Conservation (phyloP, 2,797 vertebrate genomes). For the Mormyrops attenuatus region DNA sequence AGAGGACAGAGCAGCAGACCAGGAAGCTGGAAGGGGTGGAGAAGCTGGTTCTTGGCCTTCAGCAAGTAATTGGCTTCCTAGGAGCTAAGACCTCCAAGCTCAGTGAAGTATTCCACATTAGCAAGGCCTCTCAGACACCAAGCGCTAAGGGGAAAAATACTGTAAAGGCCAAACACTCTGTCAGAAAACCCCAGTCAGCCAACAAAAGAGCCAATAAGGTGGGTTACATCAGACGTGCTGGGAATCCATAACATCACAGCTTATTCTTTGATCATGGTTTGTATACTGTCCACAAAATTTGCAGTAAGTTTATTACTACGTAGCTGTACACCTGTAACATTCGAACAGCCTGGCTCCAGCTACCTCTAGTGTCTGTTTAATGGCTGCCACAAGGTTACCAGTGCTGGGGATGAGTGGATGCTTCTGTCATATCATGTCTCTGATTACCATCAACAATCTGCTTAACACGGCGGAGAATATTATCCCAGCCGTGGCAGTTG, state of each 20-base stretch:
- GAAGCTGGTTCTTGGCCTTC: conserved; percentile 63
- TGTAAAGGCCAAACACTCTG: conserved; percentile 31
- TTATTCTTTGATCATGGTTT: not conserved
- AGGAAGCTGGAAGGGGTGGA: conserved; percentile 71
- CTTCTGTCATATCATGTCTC: not conserved
- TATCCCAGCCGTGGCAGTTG: not conserved
- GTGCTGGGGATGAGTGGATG: not conserved
- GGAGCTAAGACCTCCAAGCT: conserved; percentile 66
- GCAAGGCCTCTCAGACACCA: conserved; percentile 35
- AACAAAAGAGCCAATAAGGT: conserved; percentile 50
- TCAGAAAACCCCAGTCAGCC: conserved; percentile 43
- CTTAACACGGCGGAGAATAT: not conserved
- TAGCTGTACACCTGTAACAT: not conserved
- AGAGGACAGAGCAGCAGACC: conserved; percentile 60
- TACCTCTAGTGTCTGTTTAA: not conserved
- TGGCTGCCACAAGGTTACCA: not conserved
- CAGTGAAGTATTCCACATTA: conserved; percentile 47
- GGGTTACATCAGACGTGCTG: conserved; percentile 25
- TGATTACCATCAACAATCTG: not conserved
- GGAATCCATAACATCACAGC: not conserved
- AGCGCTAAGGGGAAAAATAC: not conserved
- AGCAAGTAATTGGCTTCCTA: conserved; percentile 70
- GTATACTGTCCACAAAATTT: not conserved
- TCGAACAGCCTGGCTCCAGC: not conserved
- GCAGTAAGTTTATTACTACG: not conserved